Conservation (phyloP, 2,797 vertebrate species). For the Acrocephalus scirpaceus region DNA sequence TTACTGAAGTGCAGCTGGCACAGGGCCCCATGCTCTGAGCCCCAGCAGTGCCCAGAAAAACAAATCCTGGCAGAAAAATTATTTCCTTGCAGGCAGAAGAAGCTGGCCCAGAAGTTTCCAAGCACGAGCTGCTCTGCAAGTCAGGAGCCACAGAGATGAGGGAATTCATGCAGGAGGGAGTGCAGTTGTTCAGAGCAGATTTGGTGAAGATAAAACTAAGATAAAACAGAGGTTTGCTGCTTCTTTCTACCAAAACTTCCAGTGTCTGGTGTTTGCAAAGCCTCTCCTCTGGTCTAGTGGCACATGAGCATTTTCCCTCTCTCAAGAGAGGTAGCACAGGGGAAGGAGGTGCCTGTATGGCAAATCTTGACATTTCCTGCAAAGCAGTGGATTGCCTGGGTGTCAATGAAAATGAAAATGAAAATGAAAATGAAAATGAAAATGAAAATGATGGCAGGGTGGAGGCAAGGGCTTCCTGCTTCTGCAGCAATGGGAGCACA, state of each 20-base stretch:
- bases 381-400: neutral
- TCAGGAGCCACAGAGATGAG: neutral
- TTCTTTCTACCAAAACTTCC: neutral
- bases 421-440: neutral
- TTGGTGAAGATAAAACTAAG: neutral
- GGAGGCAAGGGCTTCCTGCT: neutral
- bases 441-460: neutral
- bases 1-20: neutral
- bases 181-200: neutral
- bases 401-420: neutral
- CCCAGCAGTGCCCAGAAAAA: neutral
- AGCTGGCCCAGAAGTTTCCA: neutral
- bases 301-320: neutral
- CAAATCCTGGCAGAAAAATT: neutral
- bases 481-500: neutral
- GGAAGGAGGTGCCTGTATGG: neutral
- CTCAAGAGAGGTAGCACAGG: neutral
- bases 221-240: neutral
- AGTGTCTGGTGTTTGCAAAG: neutral
- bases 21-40: neutral
- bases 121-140: neutral
- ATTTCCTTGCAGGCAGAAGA: neutral
- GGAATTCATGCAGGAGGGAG: neutral
- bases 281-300: neutral
- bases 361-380: neutral